These are phyloP conservation scores for Phthorimaea operculella DNA, from an alignment of 1,140 invertebrate genomes.

Conservation along the genomic window DNA sequence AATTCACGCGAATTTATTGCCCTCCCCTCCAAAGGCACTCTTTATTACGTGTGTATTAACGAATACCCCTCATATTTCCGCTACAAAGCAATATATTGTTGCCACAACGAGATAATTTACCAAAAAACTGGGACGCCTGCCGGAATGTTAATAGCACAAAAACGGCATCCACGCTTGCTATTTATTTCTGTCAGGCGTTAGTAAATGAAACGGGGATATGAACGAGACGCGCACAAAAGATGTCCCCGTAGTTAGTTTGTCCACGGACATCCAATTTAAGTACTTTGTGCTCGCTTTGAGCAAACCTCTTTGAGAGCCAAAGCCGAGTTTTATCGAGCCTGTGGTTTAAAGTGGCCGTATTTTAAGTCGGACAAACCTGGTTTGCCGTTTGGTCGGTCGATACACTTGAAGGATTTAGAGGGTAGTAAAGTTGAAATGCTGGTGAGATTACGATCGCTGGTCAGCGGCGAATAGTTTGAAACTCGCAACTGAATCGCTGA, in stretches of 20 bases:
- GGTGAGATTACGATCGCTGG: background rate
- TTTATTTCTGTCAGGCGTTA: slow-evolving; percentile 20
- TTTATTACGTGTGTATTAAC: slow-evolving; percentile 47
- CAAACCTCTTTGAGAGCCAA: slow-evolving; percentile 10
- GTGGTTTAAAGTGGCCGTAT: slow-evolving; percentile 10
- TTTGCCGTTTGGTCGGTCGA: slow-evolving; percentile 11
- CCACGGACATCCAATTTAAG: slow-evolving; percentile 18
- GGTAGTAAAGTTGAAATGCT: background rate
- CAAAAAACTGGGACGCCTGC: slow-evolving; percentile 15
- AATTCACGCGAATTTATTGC: slow-evolving; percentile 45
- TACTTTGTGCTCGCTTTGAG: slow-evolving; percentile 21
- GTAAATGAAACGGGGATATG: slow-evolving; percentile 5
- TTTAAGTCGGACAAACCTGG: slow-evolving; percentile 10
- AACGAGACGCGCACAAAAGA: background rate
- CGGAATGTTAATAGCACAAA: slow-evolving; percentile 9
- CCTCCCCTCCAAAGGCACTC: slow-evolving; percentile 32
- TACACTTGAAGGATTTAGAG: slow-evolving; percentile 3
- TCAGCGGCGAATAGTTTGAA: background rate
- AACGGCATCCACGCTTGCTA: slow-evolving; percentile 11
- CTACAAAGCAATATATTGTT: slow-evolving; percentile 20
- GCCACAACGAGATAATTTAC: slow-evolving; percentile 13
- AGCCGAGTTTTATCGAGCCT: slow-evolving; percentile 2
- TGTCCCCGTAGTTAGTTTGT: slow-evolving; percentile 15
- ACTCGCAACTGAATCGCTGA: background rate
- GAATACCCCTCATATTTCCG: slow-evolving; percentile 24